These are phyloP conservation scores for Epinotia brunnichana DNA, from an alignment of 2,888 invertebrate species.

Conservation along the genomic window DNA sequence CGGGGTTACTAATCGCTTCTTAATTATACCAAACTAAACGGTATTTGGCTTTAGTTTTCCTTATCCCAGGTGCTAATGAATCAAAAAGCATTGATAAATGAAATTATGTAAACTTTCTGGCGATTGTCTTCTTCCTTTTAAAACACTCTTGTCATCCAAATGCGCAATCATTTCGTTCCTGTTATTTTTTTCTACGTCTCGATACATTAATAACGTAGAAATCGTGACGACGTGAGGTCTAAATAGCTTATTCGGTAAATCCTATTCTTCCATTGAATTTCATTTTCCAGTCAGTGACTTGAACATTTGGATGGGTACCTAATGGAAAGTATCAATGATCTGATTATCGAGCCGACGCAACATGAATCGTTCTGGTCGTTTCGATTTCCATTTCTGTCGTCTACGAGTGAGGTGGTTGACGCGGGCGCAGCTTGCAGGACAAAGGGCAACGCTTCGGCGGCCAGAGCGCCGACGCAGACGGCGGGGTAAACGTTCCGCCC, in stretches of 20 bases:
- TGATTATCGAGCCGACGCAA: background rate
- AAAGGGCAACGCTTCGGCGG: slow-evolving; percentile 47
- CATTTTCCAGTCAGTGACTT: background rate
- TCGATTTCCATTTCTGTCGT: slow-evolving; percentile 40
- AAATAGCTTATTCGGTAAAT: background rate
- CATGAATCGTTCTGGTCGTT: slow-evolving; percentile 13
- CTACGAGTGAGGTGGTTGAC: slow-evolving; percentile 39
- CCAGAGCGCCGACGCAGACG: slow-evolving; percentile 60
- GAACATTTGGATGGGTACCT: background rate
- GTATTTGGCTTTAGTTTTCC: slow-evolving; percentile 65
- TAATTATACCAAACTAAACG: slow-evolving; percentile 54
- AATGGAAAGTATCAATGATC: slow-evolving; percentile 10
- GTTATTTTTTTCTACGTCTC: background rate
- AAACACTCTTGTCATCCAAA: background rate
- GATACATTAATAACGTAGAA: background rate
- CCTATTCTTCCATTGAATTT: background rate
- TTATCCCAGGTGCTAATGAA: slow-evolving; percentile 49
- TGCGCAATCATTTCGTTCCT: background rate
- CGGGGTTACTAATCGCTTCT: slow-evolving; percentile 62
- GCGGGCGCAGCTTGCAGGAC: slow-evolving; percentile 27
- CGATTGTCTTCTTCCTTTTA: background rate
- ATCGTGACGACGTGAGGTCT: no score
- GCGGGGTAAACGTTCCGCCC: slow-evolving; percentile 70
- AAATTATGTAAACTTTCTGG: background rate
- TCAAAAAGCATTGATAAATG: background rate